These are phyloP conservation scores for Folsomia candida DNA, from an alignment of 2,888 invertebrate species.

Conservation along the genomic window DNA sequence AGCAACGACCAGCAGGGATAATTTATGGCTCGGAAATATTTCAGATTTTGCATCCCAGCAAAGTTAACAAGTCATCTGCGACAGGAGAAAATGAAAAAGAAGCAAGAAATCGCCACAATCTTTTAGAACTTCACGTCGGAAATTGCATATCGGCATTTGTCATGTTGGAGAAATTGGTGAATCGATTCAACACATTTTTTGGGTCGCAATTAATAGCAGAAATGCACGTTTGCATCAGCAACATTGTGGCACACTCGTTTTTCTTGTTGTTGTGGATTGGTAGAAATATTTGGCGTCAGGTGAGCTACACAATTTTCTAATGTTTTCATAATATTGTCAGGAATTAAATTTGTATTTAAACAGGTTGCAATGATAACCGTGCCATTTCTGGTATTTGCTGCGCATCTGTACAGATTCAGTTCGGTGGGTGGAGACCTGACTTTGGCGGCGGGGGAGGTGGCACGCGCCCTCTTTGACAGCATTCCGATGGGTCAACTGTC, in stretches of 20 bases:
- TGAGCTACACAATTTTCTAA: too few relatives aligned
- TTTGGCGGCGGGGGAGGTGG: conserved; percentile 21
- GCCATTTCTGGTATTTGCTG: conserved; percentile 28
- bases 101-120: neutral
- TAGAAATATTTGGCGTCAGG: conserved; percentile 17
- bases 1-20: neutral
- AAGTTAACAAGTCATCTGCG: neutral
- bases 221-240: conserved; percentile 30
- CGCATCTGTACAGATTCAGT: conserved; percentile 30
- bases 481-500: conserved; percentile 23
- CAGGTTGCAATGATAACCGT: conserved; percentile 10
- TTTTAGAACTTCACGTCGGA: neutral
- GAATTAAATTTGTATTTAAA: neutral
- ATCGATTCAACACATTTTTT: conserved; percentile 28
- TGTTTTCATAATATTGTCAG: too few relatives aligned
- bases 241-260: conserved; percentile 30
- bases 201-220: conserved; percentile 28
- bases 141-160: neutral
- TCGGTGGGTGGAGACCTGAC: conserved; percentile 25
- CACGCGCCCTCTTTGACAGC: conserved; percentile 25
- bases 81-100: too few relatives aligned
- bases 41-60: neutral
- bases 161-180: conserved; percentile 9
- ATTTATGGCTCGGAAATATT: neutral
- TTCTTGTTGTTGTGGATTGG: conserved; percentile 33